These are phyloP conservation scores for Conger conger DNA, from an alignment of 2,113 vertebrate species.

Conservation along the genomic window DNA sequence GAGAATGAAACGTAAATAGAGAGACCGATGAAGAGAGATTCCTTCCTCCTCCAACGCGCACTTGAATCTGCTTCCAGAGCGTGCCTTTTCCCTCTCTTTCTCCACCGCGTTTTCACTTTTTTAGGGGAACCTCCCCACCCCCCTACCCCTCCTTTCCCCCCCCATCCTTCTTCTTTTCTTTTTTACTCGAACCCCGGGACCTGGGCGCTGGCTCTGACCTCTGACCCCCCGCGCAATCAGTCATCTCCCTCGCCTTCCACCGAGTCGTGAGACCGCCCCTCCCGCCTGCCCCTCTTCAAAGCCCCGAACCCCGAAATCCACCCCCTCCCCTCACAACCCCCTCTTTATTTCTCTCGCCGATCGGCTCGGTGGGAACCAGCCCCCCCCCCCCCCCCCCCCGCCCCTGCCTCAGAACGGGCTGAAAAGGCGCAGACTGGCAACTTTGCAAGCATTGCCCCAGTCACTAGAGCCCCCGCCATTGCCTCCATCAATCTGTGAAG, in stretches of 20 bases:
- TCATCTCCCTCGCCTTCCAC: constrained; percentile 74
- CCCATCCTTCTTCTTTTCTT: background rate
- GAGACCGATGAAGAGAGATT: background rate
- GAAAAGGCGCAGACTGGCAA: constrained; percentile 12
- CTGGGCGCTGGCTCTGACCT: constrained; percentile 71
- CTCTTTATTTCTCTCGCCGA: background rate
- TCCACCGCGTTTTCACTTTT: background rate
- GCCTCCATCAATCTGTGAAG: constrained; percentile 60
- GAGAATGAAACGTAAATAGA: background rate
- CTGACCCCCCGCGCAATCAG: constrained; percentile 75
- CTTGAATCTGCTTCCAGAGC: background rate
- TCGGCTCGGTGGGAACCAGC: constrained; percentile 1
- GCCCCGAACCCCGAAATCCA: constrained; percentile 31
- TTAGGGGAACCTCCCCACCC: background rate
- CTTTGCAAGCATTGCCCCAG: background rate
- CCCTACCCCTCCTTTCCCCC: background rate
- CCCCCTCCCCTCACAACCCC: background rate
- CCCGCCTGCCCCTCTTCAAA: constrained; percentile 39
- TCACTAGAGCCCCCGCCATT: constrained; percentile 49
- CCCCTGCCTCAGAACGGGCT: constrained; percentile 52
- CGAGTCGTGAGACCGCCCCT: constrained; percentile 67
- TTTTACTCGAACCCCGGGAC: constrained; percentile 38
- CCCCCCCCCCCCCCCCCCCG: background rate
- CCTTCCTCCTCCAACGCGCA: background rate
- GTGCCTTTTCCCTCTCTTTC: constrained; percentile 1